Evolutionary conservation across 1,140 invertebrate species (phyloP), one percentile per base, ranked within the genome.

Genomic region (Aphidius ervi): DNA sequence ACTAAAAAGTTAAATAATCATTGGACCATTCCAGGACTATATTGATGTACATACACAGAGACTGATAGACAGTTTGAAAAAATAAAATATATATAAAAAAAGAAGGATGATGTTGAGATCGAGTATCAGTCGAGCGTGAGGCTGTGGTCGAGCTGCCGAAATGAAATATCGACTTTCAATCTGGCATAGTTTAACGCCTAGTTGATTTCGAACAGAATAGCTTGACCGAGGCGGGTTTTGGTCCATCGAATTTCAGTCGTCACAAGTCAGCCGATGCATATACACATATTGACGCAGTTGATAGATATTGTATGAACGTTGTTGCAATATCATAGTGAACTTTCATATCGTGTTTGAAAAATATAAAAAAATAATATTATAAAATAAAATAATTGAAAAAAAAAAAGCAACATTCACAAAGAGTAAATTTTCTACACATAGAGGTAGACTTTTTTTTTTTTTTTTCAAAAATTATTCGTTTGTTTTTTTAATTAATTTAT

Each of bases 91-190:
- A 54, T n/a, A n/a, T 54, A 41, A 10, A 42, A 54, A 54, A 9
- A 42, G 52, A 40, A 40, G 52, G 52, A 54, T 54, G 52, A 54
- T 40, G 52, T 42, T n/a, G 52, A 54, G 39, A 54, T 54, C 41
- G 52, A 16, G 40, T 40, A 54, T 54, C 52, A 40, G 9, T 54
- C 10, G 9, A 54, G 52, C 52, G 52, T 54, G 52, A 54, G 40
- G 39, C 52, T 54, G 52, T 59, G 48, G 47, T 23, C 59, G 42
- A 52, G 16, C 42, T 41, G 45, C 40, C 52, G 45, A 54, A 63
- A 63, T 63, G 58, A 63, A 56, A 60, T 60, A 63, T 63, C 62
- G 62, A 63, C 50, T 59, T 63, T 63, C 62, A 63, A 63, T 63
- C 55, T 54, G 58, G 48, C 58, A 60, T 60, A 63, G 62, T 63